Conservation (phyloP, 1,140 invertebrate genomes). For the Gerris buenoi region DNA sequence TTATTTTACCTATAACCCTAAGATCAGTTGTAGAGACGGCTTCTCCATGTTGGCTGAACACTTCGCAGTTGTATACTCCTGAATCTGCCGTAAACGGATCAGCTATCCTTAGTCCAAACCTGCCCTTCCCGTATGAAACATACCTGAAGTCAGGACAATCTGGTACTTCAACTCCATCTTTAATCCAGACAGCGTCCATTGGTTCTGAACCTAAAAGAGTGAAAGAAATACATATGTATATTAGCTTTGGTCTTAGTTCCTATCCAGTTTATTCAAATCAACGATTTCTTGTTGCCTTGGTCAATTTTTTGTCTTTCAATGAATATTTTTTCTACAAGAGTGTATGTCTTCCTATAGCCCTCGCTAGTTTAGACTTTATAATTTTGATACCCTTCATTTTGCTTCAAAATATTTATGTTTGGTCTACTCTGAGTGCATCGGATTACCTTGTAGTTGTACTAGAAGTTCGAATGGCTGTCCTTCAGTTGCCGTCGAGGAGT, state of each 20-base stretch:
- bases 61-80: slow-evolving; percentile 53
- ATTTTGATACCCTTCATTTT: too few relatives aligned
- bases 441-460: slow-evolving; percentile 33
- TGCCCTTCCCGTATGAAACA: slow-evolving; percentile 41
- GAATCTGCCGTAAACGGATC: slow-evolving; percentile 50
- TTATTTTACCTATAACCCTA: slow-evolving; percentile 39
- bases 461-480: slow-evolving; percentile 42
- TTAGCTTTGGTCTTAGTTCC: too few relatives aligned
- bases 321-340: too few relatives aligned
- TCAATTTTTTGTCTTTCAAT: too few relatives aligned
- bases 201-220: slow-evolving; percentile 38
- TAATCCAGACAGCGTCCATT: slow-evolving; percentile 52
- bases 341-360: too few relatives aligned
- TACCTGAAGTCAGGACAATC: slow-evolving; percentile 48
- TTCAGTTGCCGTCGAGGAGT: slow-evolving; percentile 37
- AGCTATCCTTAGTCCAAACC: slow-evolving; percentile 42
- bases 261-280: too few relatives aligned
- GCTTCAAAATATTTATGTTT: too few relatives aligned
- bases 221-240: too few relatives aligned
- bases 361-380: too few relatives aligned
- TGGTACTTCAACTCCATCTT: slow-evolving; percentile 47
- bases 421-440: too few relatives aligned
- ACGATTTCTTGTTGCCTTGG: too few relatives aligned
- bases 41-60: slow-evolving; percentile 41
- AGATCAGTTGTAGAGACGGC: slow-evolving; percentile 37